A percentile compares a stretch with the other conserved stretches of the same genome.
Conservation (phyloP, 2,797 vertebrate species). For the Centroberyx gerrardi region DNA sequence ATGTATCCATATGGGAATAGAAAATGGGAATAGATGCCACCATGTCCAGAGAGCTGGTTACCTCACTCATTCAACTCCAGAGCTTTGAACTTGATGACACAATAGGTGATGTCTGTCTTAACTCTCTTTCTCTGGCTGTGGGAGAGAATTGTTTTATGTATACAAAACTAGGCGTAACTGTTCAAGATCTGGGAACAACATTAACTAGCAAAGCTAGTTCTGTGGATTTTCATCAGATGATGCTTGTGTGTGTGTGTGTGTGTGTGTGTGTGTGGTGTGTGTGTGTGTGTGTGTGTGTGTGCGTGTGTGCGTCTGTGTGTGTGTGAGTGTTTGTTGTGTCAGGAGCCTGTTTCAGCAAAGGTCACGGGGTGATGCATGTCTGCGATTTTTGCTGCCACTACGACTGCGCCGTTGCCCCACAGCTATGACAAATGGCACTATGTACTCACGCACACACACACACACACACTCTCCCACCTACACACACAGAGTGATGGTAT, state of each 20-base stretch:
- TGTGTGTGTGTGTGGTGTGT: too few species aligned
- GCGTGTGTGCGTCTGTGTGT: slow-evolving; percentile 12
- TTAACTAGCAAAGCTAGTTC: too few species aligned
- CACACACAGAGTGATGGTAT: slow-evolving; percentile 50
- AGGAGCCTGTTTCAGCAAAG: slow-evolving; percentile 49
- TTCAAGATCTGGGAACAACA: not conserved
- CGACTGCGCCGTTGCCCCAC: slow-evolving; percentile 54
- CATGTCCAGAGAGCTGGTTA: slow-evolving; percentile 8
- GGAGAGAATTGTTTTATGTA: too few species aligned
- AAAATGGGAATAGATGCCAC: slow-evolving; percentile 42
- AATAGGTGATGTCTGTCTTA: too few species aligned
- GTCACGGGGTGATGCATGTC: slow-evolving; percentile 62
- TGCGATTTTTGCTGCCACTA: slow-evolving; percentile 47
- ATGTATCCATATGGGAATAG: slow-evolving; percentile 28
- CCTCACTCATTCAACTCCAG: slow-evolving; percentile 16
- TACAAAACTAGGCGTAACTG: not conserved
- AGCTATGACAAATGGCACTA: slow-evolving; percentile 66
- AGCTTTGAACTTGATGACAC: not conserved
- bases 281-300: not conserved
- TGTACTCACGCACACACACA: slow-evolving; percentile 34
- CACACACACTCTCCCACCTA: slow-evolving; percentile 31
- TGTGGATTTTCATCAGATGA: too few species aligned
- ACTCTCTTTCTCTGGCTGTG: too few species aligned
- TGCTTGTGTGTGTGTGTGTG: too few species aligned
- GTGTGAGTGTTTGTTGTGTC: slow-evolving; percentile 33